Conservation (phyloP, 2,888 invertebrate species). For the Conomelus anceps region DNA sequence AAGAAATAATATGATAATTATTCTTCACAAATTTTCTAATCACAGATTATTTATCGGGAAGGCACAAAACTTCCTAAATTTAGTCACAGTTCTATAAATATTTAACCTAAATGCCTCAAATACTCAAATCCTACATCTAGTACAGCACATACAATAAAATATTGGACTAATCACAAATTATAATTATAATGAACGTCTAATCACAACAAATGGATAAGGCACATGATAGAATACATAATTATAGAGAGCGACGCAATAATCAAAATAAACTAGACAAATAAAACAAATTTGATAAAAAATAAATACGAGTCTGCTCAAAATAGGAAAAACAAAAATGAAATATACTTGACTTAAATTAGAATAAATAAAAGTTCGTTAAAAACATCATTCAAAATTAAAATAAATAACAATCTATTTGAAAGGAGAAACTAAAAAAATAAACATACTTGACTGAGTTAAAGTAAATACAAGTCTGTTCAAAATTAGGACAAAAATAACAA, state of each 20-base stretch:
- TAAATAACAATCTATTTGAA: too few species aligned
- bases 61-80: neutral
- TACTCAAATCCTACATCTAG: neutral
- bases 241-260: neutral
- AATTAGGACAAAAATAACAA: too few species aligned
- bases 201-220: neutral
- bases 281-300: too few species aligned
- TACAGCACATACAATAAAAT: neutral
- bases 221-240: neutral
- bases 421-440: too few species aligned
- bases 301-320: too few species aligned
- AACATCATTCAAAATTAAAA: too few species aligned
- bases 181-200: neutral
- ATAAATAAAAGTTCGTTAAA: too few species aligned
- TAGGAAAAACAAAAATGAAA: neutral
- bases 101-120: neutral
- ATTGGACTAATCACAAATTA: neutral
- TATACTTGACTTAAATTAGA: too few species aligned
- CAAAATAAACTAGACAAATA: too few species aligned
- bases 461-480: too few species aligned
- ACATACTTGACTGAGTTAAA: too few species aligned
- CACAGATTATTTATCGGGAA: neutral
- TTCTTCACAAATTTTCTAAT: neutral
- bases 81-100: neutral
- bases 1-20: too few species aligned